phyloP scores from a whole-genome alignment of 2,797 vertebrate species.

The Schizopygopsis pylzovi region DNA sequence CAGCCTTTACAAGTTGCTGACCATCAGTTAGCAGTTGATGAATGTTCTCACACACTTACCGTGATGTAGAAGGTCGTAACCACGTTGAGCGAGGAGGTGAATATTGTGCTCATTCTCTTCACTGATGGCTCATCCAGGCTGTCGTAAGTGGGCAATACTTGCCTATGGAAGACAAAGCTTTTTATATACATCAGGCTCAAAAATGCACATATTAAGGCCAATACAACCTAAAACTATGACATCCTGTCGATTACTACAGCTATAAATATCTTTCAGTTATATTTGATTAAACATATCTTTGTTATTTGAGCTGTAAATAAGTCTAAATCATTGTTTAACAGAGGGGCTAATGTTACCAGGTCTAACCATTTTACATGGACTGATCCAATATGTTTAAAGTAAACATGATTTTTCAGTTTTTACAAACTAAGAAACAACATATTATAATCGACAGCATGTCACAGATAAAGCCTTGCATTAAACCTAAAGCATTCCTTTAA shows the following conservation, averaged over 20 bases:
- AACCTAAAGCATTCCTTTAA: slow-evolving; percentile 1
- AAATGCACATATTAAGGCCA: not conserved
- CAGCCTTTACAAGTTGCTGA: not conserved
- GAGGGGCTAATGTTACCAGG: not conserved
- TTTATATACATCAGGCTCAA: slow-evolving; percentile 40
- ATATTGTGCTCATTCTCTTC: slow-evolving; percentile 98
- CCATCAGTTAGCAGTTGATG: not conserved
- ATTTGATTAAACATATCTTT: not conserved
- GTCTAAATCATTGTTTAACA: not conserved
- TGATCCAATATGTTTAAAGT: not conserved
- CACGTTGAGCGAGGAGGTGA: slow-evolving; percentile 91
- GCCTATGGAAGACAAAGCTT: slow-evolving; percentile 76
- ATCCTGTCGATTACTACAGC: not conserved
- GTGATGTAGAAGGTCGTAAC: slow-evolving; percentile 97
- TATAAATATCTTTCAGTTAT: not conserved
- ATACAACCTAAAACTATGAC: not conserved
- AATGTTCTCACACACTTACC: slow-evolving; percentile 77
- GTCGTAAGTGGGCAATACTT: slow-evolving; percentile 97
- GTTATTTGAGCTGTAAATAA: not conserved
- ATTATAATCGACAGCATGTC: not conserved
- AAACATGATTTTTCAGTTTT: not conserved
- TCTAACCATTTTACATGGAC: not conserved
- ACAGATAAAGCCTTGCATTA: not conserved
- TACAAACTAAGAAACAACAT: not conserved
- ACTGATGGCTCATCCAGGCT: slow-evolving; percentile 97